A percentile compares a stretch with the other conserved stretches of the same genome.
These are phyloP conservation scores for Prionailurus bengalensis DNA, from an alignment of 2,113 vertebrate species.

Conservation along the genomic window DNA sequence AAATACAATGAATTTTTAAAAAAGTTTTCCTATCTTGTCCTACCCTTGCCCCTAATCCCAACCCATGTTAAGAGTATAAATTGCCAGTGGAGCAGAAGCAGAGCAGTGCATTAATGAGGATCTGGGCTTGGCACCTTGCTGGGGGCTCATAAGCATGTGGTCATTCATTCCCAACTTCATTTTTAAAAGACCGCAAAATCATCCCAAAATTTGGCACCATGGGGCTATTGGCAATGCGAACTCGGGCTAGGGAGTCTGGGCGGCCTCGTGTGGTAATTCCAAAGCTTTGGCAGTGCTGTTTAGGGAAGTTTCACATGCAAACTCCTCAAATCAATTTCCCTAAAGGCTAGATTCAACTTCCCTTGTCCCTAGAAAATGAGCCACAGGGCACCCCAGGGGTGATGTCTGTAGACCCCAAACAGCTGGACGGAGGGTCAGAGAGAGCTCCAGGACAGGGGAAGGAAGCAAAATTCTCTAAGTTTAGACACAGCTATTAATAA, in stretches of 20 bases:
- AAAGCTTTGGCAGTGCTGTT: constrained; percentile 72
- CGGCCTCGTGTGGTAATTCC: background rate
- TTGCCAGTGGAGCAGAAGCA: background rate
- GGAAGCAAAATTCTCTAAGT: background rate
- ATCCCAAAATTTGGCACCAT: constrained; percentile 77
- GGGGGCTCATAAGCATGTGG: background rate
- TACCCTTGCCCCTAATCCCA: too few species aligned
- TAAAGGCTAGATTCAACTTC: background rate
- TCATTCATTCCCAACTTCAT: background rate
- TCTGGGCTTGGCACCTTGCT: background rate
- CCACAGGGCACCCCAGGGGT: background rate
- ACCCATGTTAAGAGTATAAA: background rate
- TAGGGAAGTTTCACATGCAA: constrained; percentile 23
- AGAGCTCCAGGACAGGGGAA: background rate
- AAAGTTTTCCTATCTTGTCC: background rate
- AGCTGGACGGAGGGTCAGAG: background rate
- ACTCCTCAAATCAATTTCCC: constrained; percentile 19
- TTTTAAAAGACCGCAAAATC: constrained; percentile 45
- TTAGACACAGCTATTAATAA: background rate
- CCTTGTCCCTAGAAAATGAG: background rate
- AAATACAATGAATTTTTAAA: constrained; percentile 43
- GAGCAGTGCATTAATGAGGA: background rate
- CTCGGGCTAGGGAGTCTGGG: background rate
- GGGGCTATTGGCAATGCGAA: constrained; percentile 32
- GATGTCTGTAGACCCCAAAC: background rate